phyloP scores from a whole-genome alignment of 2,888 invertebrate species.

The Altica lythri region DNA sequence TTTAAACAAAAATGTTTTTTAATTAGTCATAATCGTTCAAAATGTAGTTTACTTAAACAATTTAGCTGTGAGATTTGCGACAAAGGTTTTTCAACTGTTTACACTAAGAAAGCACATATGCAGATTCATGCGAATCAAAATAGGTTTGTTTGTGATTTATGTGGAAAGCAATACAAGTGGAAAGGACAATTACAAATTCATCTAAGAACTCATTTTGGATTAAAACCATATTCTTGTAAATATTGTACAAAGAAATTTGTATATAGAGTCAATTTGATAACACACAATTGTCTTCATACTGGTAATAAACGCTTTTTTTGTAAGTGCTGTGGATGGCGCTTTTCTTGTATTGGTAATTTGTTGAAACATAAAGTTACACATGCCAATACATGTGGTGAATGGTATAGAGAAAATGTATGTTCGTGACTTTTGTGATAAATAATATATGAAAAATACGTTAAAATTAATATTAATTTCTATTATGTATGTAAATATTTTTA shows the following conservation, averaged over 20 bases:
- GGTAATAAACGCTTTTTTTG: conserved; percentile 59
- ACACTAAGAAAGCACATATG: conserved; percentile 58
- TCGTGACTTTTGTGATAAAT: too few species aligned
- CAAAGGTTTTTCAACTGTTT: conserved; percentile 56
- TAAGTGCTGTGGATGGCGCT: conserved; percentile 57
- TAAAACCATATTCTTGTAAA: conserved; percentile 60
- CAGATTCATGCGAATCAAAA: conserved; percentile 54
- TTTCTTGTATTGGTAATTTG: conserved; percentile 59
- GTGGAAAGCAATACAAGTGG: conserved; percentile 52
- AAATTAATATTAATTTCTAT: too few species aligned
- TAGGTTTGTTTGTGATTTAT: conserved; percentile 49
- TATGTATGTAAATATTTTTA: too few species aligned
- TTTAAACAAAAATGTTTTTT: conserved; percentile 55
- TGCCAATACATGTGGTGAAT: conserved; percentile 56
- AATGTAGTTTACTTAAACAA: conserved; percentile 52
- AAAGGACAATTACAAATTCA: conserved; percentile 54
- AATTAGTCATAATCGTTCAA: conserved; percentile 56
- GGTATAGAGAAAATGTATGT: conserved; percentile 33
- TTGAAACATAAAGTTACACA: conserved; percentile 58
- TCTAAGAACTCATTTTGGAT: conserved; percentile 58
- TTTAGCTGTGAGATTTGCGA: conserved; percentile 53
- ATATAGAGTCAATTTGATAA: conserved; percentile 58
- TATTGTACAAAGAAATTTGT: conserved; percentile 55
- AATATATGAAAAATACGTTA: too few species aligned
- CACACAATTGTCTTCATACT: conserved; percentile 58